Conservation (phyloP, 2,888 invertebrate species). For the Liodrosophila aerea region DNA sequence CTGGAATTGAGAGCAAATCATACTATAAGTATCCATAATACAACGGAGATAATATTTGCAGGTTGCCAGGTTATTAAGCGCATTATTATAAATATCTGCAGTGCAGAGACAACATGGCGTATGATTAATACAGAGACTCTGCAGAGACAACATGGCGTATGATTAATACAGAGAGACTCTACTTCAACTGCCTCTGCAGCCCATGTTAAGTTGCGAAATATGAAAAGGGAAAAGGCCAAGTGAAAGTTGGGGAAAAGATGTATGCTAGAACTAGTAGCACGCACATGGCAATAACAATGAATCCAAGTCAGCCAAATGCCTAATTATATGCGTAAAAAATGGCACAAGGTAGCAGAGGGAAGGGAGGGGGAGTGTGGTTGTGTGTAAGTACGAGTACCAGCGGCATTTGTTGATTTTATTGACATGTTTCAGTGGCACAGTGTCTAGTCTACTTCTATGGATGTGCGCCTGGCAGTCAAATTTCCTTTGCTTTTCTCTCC, state of each 20-base stretch:
- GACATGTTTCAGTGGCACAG: conserved; percentile 58
- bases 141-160: no score
- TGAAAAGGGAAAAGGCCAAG: not conserved
- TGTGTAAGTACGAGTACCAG: conserved; percentile 37
- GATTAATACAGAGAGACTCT: no score
- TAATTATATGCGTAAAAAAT: conserved; percentile 56
- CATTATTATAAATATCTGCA: conserved; percentile 14
- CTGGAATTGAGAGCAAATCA: conserved; percentile 1
- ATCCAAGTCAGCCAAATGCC: conserved; percentile 48
- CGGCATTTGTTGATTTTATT: conserved; percentile 74
- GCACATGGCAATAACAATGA: conserved; percentile 56
- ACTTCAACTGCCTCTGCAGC: no score
- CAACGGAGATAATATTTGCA: conserved; percentile 10
- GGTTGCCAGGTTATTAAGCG: conserved; percentile 57
- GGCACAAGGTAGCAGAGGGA: conserved; percentile 10
- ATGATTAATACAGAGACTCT: conserved; percentile 44
- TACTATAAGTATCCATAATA: not conserved
- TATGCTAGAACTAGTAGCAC: conserved; percentile 26
- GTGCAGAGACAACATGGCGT: conserved; percentile 27
- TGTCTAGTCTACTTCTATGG: conserved; percentile 14
- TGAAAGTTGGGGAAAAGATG: no score
- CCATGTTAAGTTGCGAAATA: conserved; percentile 13
- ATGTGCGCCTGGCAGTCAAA: conserved; percentile 58
- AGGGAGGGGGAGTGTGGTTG: not conserved
- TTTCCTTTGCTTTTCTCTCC: conserved; percentile 45